A percentile compares a stretch with the other conserved stretches of the same genome.
Evolutionary conservation across 2,797 vertebrate species (phyloP).

Genomic region (Pantherophis vulpinus): DNA sequence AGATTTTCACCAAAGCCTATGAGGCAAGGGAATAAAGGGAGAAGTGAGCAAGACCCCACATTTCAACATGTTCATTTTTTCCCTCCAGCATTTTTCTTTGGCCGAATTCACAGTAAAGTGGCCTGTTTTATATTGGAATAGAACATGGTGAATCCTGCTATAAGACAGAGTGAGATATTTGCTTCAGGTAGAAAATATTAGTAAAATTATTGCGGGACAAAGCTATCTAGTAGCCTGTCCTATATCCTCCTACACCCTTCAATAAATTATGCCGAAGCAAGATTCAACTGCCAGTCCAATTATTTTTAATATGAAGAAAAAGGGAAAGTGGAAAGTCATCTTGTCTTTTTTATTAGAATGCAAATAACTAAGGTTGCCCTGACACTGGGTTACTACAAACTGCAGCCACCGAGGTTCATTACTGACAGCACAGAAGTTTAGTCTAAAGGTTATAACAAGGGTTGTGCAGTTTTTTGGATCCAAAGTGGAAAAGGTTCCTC

Average conservation of each 20-base stretch:
- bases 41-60: background rate
- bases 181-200: background rate
- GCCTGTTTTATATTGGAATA: background rate
- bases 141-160: too few species aligned
- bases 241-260: background rate
- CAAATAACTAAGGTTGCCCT: background rate
- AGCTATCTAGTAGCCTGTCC: background rate
- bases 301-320: background rate
- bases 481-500: background rate
- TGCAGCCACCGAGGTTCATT: background rate
- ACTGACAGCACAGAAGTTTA: background rate
- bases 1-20: conserved; percentile 89
- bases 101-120: background rate
- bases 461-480: background rate
- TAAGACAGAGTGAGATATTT: background rate
- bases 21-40: background rate
- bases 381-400: background rate
- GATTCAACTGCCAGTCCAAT: too few species aligned
- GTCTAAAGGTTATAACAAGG: background rate
- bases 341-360: background rate
- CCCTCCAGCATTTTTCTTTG: background rate
- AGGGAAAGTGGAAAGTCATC: background rate
- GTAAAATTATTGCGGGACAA: background rate
- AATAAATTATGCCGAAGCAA: background rate
- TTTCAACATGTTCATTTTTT: background rate